Conservation (phyloP, 1,140 invertebrate species). For the Dolichoris vasculosae region DNA sequence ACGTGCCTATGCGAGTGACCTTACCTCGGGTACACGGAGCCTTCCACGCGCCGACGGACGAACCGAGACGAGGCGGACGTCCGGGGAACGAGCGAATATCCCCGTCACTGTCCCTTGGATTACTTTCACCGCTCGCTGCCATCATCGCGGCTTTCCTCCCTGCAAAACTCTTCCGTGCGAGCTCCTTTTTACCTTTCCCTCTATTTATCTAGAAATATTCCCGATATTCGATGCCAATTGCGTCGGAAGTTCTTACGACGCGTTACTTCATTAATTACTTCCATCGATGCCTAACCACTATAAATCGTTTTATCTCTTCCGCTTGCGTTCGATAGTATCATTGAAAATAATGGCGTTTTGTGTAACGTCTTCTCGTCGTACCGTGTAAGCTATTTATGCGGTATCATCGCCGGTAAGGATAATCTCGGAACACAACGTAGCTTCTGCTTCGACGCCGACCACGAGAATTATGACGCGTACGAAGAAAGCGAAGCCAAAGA, state of each 20-base stretch:
- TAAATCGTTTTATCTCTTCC: neutral
- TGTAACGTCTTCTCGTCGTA: too few relatives aligned
- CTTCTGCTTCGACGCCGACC: neutral
- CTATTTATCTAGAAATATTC: neutral
- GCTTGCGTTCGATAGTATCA: neutral
- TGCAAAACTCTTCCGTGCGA: neutral
- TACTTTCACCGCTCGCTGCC: neutral
- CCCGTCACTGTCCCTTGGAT: neutral
- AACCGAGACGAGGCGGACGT: neutral
- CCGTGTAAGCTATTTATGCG: too few relatives aligned
- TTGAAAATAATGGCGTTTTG: too few relatives aligned
- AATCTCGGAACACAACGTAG: too few relatives aligned
- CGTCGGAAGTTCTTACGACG: too few relatives aligned
- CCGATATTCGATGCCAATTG: neutral
- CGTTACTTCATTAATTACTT: neutral
- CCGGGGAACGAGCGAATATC: neutral
- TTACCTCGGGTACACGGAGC: neutral
- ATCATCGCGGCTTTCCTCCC: neutral
- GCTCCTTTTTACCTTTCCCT: neutral
- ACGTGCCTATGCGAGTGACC: conserved; percentile 26
- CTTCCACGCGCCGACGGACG: neutral
- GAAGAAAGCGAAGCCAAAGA: neutral
- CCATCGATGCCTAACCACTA: neutral
- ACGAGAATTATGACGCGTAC: neutral
- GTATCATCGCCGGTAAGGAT: too few relatives aligned